These are phyloP conservation scores for Dicyrtomina minuta DNA, from an alignment of 2,888 invertebrate species.

Conservation along the genomic window DNA sequence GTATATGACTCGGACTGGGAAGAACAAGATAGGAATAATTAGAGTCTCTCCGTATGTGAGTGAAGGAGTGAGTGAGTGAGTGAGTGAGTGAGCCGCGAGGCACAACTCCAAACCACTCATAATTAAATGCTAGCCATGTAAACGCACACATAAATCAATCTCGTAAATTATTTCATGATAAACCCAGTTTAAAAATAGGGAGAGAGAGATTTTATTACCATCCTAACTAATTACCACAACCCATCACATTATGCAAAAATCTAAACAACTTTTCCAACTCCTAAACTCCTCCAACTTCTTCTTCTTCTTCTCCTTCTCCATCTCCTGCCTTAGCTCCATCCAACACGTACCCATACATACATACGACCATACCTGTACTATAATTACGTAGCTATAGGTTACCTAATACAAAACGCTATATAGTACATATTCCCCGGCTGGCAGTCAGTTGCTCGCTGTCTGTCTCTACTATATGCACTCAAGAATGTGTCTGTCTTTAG, in stretches of 20 bases:
- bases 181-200: conserved; percentile 50
- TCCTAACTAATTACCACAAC: conserved; percentile 28
- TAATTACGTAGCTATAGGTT: too few species aligned
- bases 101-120: conserved; percentile 32
- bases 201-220: conserved; percentile 37
- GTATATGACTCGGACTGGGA: too few species aligned
- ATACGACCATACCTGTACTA: not conserved
- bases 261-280: conserved; percentile 20
- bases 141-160: conserved; percentile 53
- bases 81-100: conserved; percentile 25
- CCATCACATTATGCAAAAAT: conserved; percentile 31
- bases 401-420: too few species aligned
- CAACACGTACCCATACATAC: not conserved
- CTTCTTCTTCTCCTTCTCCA: too few species aligned
- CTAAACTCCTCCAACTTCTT: conserved; percentile 2
- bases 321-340: not conserved
- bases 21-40: conserved; percentile 34
- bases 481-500: too few species aligned
- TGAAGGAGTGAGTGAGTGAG: conserved; percentile 15
- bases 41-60: conserved; percentile 29
- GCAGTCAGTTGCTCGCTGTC: too few species aligned
- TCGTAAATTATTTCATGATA: conserved; percentile 53
- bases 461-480: too few species aligned
- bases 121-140: conserved; percentile 52
- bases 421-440: too few species aligned